These are phyloP conservation scores for Chaetophractus vellerosus DNA, from an alignment of 2,797 vertebrate genomes.

Conservation along the genomic window DNA sequence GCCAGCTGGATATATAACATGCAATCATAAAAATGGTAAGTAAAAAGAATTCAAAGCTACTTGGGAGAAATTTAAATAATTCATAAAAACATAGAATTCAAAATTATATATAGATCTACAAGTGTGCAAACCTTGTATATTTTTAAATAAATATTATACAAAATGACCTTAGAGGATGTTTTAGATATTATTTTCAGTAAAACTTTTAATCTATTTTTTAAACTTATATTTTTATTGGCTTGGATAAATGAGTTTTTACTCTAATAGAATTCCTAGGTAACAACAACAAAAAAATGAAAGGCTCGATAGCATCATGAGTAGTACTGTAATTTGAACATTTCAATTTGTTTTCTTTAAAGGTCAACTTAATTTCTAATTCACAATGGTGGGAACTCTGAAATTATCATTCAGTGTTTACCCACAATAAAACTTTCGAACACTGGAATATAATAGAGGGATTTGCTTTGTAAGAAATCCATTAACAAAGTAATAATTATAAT, in stretches of 20 bases:
- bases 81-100: background rate
- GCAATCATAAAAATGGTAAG: background rate
- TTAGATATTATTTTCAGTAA: slow-evolving; percentile 37
- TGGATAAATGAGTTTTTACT: slow-evolving; percentile 25
- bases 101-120: background rate
- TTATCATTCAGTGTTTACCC: background rate
- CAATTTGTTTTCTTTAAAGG: background rate
- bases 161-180: background rate
- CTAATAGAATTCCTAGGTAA: background rate
- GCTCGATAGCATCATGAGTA: background rate
- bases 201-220: slow-evolving; percentile 30
- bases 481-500: slow-evolving; percentile 17
- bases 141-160: slow-evolving; percentile 12
- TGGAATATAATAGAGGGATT: background rate
- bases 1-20: background rate
- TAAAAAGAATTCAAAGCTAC: background rate
- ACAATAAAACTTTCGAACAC: background rate
- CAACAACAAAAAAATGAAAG: background rate
- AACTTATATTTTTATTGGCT: background rate
- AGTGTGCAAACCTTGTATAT: background rate
- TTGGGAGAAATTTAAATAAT: background rate
- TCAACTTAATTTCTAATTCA: slow-evolving; percentile 53
- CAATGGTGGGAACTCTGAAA: background rate
- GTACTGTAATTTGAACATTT: slow-evolving; percentile 8
- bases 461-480: slow-evolving; percentile 37